Percentiles rank a stretch among this genome's conserved stretches.
phyloP scores from a whole-genome alignment of 2,113 vertebrate species.

The Kryptolebias marmoratus region DNA sequence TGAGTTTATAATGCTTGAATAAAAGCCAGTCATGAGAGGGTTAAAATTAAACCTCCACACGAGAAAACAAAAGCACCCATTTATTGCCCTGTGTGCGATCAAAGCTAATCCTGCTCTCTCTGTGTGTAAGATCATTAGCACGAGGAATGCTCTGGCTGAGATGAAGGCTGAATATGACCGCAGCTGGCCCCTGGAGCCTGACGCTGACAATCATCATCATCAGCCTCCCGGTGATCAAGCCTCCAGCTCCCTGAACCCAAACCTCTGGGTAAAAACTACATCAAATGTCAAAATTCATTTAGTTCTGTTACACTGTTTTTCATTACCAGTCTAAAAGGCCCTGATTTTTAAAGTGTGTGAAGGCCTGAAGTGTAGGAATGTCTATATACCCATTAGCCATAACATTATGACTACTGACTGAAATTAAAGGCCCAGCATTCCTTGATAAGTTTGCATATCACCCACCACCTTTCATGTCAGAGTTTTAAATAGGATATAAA shows the following conservation, averaged over 20 bases:
- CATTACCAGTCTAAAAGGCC: too few relatives aligned
- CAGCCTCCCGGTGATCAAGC: conserved; percentile 28
- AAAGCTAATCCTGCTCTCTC: conserved; percentile 18
- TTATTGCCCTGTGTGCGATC: background rate
- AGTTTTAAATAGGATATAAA: too few relatives aligned
- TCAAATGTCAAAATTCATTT: background rate
- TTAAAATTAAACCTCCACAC: background rate
- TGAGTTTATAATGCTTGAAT: background rate
- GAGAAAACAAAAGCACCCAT: background rate
- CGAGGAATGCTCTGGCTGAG: conserved; percentile 84
- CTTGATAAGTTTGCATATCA: too few relatives aligned
- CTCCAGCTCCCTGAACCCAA: conserved; percentile 56
- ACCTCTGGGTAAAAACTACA: conserved; percentile 66
- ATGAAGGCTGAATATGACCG: conserved; percentile 73
- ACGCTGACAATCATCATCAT: conserved; percentile 54
- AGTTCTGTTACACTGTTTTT: too few relatives aligned
- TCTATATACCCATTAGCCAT: background rate
- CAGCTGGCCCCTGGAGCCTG: conserved; percentile 72
- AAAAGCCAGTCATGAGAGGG: background rate
- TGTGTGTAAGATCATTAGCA: conserved; percentile 84
- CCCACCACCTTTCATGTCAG: too few relatives aligned
- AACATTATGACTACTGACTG: background rate
- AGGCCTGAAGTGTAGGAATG: background rate
- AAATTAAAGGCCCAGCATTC: background rate
- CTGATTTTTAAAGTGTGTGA: background rate